These are phyloP conservation scores for Hirudo medicinalis DNA, from an alignment of 1,140 invertebrate genomes.

Conservation along the genomic window DNA sequence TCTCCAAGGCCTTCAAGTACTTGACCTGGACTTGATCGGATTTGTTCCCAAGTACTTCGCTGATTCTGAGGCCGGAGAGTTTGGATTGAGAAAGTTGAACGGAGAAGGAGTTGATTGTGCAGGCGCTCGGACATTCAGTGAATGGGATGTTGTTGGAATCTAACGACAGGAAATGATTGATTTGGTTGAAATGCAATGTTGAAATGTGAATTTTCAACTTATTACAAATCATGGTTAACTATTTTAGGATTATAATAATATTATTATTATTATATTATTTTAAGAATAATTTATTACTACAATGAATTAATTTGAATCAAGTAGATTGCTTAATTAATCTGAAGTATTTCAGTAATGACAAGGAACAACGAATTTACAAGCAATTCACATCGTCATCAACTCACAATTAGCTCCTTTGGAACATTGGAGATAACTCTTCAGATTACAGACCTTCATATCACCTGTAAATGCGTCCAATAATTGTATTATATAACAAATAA, in stretches of 20 bases:
- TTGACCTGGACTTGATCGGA: neutral
- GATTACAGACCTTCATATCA: neutral
- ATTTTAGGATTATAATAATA: too few species aligned
- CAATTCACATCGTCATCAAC: neutral
- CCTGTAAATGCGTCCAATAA: neutral
- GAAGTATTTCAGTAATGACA: neutral
- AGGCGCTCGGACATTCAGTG: slow-evolving; percentile 11
- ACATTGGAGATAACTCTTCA: slow-evolving; percentile 5
- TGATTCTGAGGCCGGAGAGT: neutral
- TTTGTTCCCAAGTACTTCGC: neutral
- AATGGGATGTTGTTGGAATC: neutral
- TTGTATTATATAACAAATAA: too few species aligned
- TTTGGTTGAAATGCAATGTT: too few species aligned
- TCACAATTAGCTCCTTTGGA: neutral
- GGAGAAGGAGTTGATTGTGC: slow-evolving; percentile 14
- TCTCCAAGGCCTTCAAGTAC: slow-evolving; percentile 10
- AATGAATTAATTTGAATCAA: neutral
- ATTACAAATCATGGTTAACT: too few species aligned
- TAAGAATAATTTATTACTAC: too few species aligned
- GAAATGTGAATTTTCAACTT: too few species aligned
- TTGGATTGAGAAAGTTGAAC: slow-evolving; percentile 13
- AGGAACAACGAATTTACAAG: neutral
- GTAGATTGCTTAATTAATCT: neutral
- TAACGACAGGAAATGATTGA: neutral
- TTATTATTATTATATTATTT: too few species aligned